Evolutionary conservation across 2,797 vertebrate species (phyloP).

Genomic region (Cirrhinus molitorella): DNA sequence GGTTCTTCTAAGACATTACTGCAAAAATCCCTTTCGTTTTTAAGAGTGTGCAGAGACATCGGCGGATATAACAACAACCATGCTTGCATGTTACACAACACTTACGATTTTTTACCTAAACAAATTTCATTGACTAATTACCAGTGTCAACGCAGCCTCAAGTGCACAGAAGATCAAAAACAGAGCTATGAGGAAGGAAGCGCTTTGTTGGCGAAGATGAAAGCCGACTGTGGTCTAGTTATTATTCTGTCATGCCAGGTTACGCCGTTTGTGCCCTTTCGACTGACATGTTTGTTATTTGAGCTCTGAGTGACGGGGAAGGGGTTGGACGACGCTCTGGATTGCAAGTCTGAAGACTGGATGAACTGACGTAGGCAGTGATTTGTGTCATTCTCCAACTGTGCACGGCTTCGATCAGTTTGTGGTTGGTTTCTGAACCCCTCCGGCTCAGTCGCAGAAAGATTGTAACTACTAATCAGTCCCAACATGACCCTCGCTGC

Average conservation of each 20-base stretch:
- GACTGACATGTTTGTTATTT: slow-evolving; percentile 35
- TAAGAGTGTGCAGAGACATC: background rate
- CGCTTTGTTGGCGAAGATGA: slow-evolving; percentile 38
- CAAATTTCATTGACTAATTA: slow-evolving; percentile 28
- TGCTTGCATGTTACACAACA: background rate
- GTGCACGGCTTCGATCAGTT: slow-evolving; percentile 32
- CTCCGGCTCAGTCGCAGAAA: background rate
- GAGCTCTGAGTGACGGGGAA: slow-evolving; percentile 24
- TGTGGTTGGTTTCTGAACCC: slow-evolving; percentile 25
- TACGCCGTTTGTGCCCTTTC: slow-evolving; percentile 22
- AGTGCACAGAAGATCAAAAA: slow-evolving; percentile 1
- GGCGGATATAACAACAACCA: background rate
- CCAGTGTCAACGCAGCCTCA: background rate
- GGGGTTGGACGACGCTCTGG: slow-evolving; percentile 30
- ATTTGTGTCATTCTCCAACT: slow-evolving; percentile 53
- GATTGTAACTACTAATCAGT: slow-evolving; percentile 53
- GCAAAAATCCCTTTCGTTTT: background rate
- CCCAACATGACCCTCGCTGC: slow-evolving; percentile 41
- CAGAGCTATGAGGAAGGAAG: slow-evolving; percentile 1
- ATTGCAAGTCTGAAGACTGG: slow-evolving; percentile 39
- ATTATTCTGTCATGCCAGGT: slow-evolving; percentile 51
- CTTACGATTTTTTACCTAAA: background rate
- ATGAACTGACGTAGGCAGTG: slow-evolving; percentile 47
- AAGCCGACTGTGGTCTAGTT: slow-evolving; percentile 43
- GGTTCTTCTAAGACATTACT: background rate